These are phyloP conservation scores for Prionace glauca DNA, from an alignment of 2,797 vertebrate genomes.

Conservation along the genomic window DNA sequence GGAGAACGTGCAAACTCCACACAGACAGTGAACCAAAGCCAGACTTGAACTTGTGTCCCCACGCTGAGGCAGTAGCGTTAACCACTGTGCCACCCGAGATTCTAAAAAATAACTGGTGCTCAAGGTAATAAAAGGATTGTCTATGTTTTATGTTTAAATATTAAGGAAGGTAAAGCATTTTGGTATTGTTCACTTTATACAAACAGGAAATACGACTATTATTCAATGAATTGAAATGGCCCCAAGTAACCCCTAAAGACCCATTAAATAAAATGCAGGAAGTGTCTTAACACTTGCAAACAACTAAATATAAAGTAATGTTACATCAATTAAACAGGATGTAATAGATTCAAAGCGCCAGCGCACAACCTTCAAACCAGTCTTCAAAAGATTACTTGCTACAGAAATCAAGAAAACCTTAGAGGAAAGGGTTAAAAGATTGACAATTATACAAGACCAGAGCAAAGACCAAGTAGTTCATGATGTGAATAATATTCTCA, in stretches of 20 bases:
- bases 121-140: not conserved
- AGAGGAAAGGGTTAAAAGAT: not conserved
- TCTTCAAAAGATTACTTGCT: not conserved
- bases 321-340: not conserved
- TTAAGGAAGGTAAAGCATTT: not conserved
- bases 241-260: not conserved
- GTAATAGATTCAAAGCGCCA: not conserved
- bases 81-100: not conserved
- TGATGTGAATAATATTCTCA: not conserved
- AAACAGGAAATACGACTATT: not conserved
- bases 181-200: not conserved
- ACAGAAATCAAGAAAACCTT: not conserved
- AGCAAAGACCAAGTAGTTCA: not conserved
- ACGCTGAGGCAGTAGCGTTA: too few relatives aligned
- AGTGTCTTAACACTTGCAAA: not conserved
- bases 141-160: not conserved
- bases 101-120: not conserved
- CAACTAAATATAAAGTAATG: not conserved
- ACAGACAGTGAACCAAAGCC: too few relatives aligned
- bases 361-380: too few relatives aligned
- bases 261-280: constrained; percentile 16
- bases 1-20: too few relatives aligned
- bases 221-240: not conserved
- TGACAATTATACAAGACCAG: too few relatives aligned
- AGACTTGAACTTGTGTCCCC: too few relatives aligned